These are phyloP conservation scores for Drosophila atroscutellata DNA, from an alignment of 2,888 invertebrate species.

Conservation along the genomic window DNA sequence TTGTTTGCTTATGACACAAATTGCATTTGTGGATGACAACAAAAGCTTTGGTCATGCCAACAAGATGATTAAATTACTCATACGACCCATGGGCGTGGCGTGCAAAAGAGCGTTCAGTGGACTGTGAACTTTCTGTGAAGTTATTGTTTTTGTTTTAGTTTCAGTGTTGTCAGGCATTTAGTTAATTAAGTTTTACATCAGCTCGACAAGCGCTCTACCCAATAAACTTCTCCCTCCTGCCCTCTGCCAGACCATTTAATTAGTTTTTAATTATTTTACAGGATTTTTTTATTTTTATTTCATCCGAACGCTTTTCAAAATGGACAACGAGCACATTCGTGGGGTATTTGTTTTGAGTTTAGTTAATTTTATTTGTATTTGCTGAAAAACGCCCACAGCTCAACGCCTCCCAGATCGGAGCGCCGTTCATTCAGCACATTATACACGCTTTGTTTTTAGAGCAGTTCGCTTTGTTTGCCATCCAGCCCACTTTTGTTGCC, in stretches of 20 bases:
- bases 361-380: conserved; percentile 77
- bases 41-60: conserved; percentile 64
- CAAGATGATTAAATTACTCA: conserved; percentile 76
- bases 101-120: conserved; percentile 8
- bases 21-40: conserved; percentile 76
- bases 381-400: conserved; percentile 47
- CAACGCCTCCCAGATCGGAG: conserved; percentile 23
- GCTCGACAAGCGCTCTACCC: conserved; percentile 45
- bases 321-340: conserved; percentile 31
- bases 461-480: conserved; percentile 28
- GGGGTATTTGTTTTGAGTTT: conserved; percentile 61
- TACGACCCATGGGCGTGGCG: conserved; percentile 61
- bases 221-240: conserved; percentile 1
- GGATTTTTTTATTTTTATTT: conserved; percentile 39
- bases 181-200: conserved; percentile 77
- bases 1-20: conserved; percentile 68
- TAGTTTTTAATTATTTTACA: conserved; percentile 75
- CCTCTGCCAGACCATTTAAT: conserved; percentile 56
- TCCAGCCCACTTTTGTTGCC: background rate
- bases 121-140: conserved; percentile 45
- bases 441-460: conserved; percentile 65
- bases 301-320: conserved; percentile 31
- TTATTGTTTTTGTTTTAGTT: conserved; percentile 61
- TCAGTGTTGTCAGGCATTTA: conserved; percentile 56
- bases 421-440: conserved; percentile 67